Conservation (phyloP, 1,140 invertebrate genomes). For the Formica exsecta region DNA sequence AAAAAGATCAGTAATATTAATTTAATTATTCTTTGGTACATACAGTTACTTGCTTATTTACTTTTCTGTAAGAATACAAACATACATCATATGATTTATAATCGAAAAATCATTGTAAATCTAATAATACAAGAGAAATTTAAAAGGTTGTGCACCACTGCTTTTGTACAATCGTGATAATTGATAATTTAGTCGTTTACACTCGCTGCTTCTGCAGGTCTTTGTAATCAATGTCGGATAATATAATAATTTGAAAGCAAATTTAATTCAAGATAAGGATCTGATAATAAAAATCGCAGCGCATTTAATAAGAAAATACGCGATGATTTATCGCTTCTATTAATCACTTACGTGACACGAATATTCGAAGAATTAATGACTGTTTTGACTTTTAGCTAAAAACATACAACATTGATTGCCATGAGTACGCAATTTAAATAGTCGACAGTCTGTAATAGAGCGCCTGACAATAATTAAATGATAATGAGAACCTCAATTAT, state of each 20-base stretch:
- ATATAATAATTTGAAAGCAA: neutral
- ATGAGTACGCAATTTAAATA: conserved; percentile 28
- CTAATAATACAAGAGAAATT: neutral
- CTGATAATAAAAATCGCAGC: neutral
- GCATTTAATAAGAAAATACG: neutral
- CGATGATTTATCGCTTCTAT: neutral
- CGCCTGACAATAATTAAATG: conserved; percentile 73
- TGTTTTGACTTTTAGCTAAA: conserved; percentile 2
- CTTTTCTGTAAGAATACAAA: neutral
- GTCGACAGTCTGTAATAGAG: conserved; percentile 54
- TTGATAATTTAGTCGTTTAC: conserved; percentile 5
- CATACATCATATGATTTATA: neutral
- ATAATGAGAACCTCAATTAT: conserved; percentile 55
- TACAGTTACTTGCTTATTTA: neutral
- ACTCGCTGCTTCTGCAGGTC: neutral
- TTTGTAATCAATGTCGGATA: conserved; percentile 29
- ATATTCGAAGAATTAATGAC: neutral
- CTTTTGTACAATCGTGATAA: neutral
- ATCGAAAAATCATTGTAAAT: conserved; percentile 3
- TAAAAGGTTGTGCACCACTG: neutral
- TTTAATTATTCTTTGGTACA: neutral
- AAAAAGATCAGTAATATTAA: neutral
- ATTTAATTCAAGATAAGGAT: neutral
- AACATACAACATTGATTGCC: conserved; percentile 24
- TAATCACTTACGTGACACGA: neutral